A percentile compares a stretch with the other conserved stretches of the same genome.
These are phyloP conservation scores for Macquaria australasica DNA, from an alignment of 2,113 vertebrate species.

Conservation along the genomic window DNA sequence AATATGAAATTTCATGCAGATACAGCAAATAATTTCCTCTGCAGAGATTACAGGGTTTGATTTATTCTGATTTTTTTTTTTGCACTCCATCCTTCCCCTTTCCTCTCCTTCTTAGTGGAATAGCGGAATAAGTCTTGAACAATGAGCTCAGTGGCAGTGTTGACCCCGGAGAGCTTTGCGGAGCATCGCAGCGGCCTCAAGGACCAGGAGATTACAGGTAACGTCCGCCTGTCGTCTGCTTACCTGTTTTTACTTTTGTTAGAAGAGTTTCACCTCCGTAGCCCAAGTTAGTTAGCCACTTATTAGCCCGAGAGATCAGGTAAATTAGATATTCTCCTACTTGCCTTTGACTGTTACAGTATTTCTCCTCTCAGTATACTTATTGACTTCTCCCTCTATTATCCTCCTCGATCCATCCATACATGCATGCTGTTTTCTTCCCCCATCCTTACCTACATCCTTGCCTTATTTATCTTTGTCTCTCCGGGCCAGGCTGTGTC, in stretches of 20 bases:
- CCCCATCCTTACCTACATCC: not conserved
- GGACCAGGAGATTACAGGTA: constrained; percentile 84
- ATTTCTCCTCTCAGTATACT: too few relatives aligned
- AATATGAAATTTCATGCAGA: constrained; percentile 10
- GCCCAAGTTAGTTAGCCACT: not conserved
- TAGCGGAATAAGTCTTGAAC: constrained; percentile 87
- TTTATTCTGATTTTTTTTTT: not conserved
- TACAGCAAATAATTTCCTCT: not conserved
- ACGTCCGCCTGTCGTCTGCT: not conserved
- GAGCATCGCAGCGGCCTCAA: constrained; percentile 85
- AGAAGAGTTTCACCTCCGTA: not conserved
- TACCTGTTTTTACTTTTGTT: not conserved
- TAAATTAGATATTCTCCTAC: not conserved
- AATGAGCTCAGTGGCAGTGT: constrained; percentile 89
- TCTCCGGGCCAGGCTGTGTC: constrained; percentile 79
- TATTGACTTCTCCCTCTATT: not conserved
- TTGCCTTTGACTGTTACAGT: not conserved
- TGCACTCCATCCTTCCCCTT: not conserved
- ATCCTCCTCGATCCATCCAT: not conserved
- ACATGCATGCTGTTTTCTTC: constrained; percentile 3
- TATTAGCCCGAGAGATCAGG: not conserved
- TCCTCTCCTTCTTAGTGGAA: constrained; percentile 69
- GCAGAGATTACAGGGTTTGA: not conserved
- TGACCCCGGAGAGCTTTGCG: constrained; percentile 88
- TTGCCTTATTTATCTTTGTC: constrained; percentile 16